A percentile compares a stretch with the other conserved stretches of the same genome.
These are phyloP conservation scores for Buceros bicornis DNA, from an alignment of 2,797 vertebrate genomes.

Conservation along the genomic window DNA sequence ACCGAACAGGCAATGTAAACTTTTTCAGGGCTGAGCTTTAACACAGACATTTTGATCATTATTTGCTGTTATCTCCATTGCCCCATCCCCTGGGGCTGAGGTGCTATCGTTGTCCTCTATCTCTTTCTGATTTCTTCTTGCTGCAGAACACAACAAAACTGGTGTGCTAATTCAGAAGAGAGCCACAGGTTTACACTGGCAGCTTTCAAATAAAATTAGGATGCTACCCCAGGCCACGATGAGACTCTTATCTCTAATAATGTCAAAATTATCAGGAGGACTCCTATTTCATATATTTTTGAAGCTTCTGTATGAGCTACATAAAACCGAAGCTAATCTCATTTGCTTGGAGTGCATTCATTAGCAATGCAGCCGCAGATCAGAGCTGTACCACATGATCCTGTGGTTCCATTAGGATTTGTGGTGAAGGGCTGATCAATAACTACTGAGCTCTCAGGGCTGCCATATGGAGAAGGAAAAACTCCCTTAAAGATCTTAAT, in stretches of 20 bases:
- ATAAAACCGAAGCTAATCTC: background rate
- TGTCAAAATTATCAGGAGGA: background rate
- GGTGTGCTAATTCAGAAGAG: background rate
- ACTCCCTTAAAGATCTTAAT: constrained; percentile 33
- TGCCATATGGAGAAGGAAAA: background rate
- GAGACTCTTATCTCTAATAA: background rate
- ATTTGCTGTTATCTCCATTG: background rate
- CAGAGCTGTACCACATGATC: background rate
- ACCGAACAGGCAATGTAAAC: background rate
- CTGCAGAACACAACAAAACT: background rate
- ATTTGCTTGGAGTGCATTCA: background rate
- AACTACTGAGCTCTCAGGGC: background rate
- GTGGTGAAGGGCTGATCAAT: constrained; percentile 24
- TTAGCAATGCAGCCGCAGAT: background rate
- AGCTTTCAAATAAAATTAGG: background rate
- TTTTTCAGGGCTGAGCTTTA: background rate
- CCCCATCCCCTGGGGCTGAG: background rate
- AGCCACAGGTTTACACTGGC: background rate
- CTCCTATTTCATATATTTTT: constrained; percentile 6
- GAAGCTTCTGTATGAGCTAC: background rate
- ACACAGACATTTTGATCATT: background rate
- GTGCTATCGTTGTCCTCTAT: background rate
- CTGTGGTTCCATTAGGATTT: constrained; percentile 34
- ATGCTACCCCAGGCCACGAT: background rate
- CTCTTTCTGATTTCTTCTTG: background rate